Conservation (phyloP, 2,888 invertebrate species). For the Limulus polyphemus region DNA sequence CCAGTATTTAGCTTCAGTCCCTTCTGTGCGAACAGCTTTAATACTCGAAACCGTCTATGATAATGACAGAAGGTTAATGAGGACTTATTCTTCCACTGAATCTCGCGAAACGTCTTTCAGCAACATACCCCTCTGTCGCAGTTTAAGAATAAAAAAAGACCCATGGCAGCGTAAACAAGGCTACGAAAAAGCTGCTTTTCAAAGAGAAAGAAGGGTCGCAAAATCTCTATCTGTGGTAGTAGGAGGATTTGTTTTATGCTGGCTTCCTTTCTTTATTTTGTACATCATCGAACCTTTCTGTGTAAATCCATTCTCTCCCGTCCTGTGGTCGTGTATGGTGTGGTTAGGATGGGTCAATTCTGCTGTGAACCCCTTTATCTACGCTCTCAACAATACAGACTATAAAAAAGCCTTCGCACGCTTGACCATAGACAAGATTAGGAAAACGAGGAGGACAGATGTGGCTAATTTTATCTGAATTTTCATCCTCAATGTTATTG, state of each 20-base stretch:
- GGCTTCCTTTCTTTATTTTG: conserved; percentile 93
- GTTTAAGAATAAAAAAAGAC: too few species aligned
- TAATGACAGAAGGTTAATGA: too few species aligned
- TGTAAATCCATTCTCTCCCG: conserved; percentile 65
- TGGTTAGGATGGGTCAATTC: conserved; percentile 99
- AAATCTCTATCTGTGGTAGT: conserved; percentile 20
- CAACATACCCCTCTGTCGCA: too few species aligned
- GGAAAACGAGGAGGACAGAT: conserved; percentile 3
- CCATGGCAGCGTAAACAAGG: conserved; percentile 4
- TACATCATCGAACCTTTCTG: conserved; percentile 81
- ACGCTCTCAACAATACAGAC: conserved; percentile 93
- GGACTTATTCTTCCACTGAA: too few species aligned
- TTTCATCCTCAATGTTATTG: too few species aligned
- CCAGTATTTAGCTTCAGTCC: too few species aligned
- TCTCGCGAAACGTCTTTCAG: too few species aligned
- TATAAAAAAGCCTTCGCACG: conserved; percentile 82
- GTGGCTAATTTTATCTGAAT: too few species aligned
- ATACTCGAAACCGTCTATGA: too few species aligned
- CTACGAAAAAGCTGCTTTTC: conserved; percentile 21
- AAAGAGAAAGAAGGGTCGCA: conserved; percentile 20
- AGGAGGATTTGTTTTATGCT: conserved; percentile 87
- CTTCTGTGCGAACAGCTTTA: too few species aligned
- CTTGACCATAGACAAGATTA: conserved; percentile 19
- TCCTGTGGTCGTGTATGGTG: conserved; percentile 79
- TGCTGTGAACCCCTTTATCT: conserved; percentile 86